Evolutionary conservation across 2,113 vertebrate genomes (phyloP).

Genomic region (Podiceps cristatus): DNA sequence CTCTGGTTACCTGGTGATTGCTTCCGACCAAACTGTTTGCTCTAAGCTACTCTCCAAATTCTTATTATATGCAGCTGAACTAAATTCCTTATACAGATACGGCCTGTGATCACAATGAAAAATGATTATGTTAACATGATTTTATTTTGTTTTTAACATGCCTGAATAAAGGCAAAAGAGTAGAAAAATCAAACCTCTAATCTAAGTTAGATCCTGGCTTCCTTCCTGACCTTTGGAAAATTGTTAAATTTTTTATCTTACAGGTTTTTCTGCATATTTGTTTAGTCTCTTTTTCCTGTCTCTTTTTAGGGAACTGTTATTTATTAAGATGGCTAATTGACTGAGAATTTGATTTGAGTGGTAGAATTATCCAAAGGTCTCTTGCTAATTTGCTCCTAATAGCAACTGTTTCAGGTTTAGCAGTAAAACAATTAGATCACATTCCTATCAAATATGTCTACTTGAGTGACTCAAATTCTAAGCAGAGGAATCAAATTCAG

Average conservation of each 20-base stretch:
- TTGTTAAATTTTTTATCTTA: conserved; percentile 28
- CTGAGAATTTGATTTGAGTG: conserved; percentile 61
- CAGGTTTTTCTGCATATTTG: not conserved
- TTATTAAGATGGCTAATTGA: conserved; percentile 53
- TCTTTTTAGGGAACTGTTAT: conserved; percentile 42
- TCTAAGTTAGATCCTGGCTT: not conserved
- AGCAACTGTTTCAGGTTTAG: conserved; percentile 53
- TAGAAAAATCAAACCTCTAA: conserved; percentile 2
- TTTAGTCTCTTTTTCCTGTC: conserved; percentile 31
- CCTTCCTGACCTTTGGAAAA: conserved; percentile 53
- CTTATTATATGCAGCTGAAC: not conserved
- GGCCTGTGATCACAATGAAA: not conserved
- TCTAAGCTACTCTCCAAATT: not conserved
- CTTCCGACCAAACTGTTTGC: not conserved
- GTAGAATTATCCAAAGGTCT: conserved; percentile 61
- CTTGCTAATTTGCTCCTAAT: conserved; percentile 60
- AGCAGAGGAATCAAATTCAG: conserved; percentile 2
- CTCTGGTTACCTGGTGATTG: not conserved
- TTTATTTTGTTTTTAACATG: not conserved
- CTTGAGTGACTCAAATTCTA: conserved; percentile 32
- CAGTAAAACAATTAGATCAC: conserved; percentile 59
- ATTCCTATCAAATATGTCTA: conserved; percentile 28
- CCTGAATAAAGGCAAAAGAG: not conserved
- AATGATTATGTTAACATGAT: not conserved
- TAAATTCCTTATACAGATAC: not conserved